Percentiles rank a stretch among this genome's conserved stretches.
phyloP scores from a whole-genome alignment of 1,140 invertebrate species.

The Leptinotarsa defecta region DNA sequence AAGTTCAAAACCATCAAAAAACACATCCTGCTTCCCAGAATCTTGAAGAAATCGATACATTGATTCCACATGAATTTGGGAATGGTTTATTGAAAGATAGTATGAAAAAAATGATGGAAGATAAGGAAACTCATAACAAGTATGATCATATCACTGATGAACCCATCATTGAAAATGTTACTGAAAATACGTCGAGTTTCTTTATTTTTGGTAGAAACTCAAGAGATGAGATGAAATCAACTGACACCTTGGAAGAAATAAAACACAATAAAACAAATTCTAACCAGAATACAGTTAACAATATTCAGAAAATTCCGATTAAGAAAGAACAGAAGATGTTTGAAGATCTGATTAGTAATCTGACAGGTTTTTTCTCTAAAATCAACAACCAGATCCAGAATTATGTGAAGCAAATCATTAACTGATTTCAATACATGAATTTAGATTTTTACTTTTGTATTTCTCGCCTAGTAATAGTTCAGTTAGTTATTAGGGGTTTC shows the following conservation, averaged over 20 bases:
- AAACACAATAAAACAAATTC: not conserved
- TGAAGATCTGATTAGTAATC: not conserved
- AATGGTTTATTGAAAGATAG: not conserved
- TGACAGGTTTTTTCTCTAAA: constrained; percentile 12
- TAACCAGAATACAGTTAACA: not conserved
- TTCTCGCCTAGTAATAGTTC: too few species aligned
- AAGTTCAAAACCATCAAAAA: not conserved
- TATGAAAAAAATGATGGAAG: not conserved
- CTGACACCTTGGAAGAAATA: not conserved
- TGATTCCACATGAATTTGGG: not conserved
- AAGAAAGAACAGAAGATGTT: constrained; percentile 6
- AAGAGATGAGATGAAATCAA: not conserved
- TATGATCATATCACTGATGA: not conserved
- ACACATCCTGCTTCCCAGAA: too few species aligned
- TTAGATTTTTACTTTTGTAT: too few species aligned
- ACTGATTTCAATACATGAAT: too few species aligned
- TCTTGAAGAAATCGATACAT: not conserved
- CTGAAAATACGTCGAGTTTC: not conserved
- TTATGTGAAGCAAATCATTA: not conserved
- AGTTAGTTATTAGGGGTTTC: too few species aligned
- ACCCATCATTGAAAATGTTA: not conserved
- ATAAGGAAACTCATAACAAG: not conserved
- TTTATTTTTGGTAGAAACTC: not conserved
- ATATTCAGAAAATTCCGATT: constrained; percentile 14
- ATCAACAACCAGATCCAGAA: not conserved